Conservation (phyloP, 2,797 vertebrate species). For the Harpagifer antarcticus region DNA sequence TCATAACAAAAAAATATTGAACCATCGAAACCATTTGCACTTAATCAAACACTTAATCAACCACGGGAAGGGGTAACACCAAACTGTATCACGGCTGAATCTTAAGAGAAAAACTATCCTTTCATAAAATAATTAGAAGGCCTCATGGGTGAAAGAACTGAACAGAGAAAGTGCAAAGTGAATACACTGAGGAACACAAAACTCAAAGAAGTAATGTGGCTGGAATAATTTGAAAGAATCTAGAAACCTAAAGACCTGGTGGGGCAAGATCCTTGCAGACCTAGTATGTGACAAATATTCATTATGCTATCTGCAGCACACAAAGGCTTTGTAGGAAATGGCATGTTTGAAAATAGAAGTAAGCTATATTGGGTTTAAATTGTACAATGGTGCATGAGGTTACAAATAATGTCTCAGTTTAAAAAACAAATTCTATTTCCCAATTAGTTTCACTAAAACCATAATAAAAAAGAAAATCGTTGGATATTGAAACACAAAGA, state of each 20-base stretch:
- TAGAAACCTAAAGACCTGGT: neutral
- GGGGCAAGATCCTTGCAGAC: neutral
- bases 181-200: neutral
- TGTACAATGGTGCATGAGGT: neutral
- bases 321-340: neutral
- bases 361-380: neutral
- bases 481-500: too few species aligned
- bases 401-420: neutral
- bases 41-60: too few species aligned
- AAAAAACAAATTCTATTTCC: neutral
- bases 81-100: neutral
- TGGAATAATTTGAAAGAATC: neutral
- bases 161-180: neutral
- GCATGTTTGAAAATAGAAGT: neutral
- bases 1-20: neutral
- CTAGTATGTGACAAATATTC: neutral
- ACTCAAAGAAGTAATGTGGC: neutral
- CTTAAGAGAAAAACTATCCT: rapidly evolving
- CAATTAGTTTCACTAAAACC: neutral
- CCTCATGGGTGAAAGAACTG: neutral
- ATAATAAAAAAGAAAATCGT: too few species aligned
- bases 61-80: too few species aligned
- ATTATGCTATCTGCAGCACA: neutral
- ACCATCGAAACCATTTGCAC: too few species aligned
- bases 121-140: neutral